A percentile compares a stretch with the other conserved stretches of the same genome.
These are phyloP conservation scores for Drosophila simulans DNA, from an alignment of 1,140 invertebrate species.

Conservation along the genomic window DNA sequence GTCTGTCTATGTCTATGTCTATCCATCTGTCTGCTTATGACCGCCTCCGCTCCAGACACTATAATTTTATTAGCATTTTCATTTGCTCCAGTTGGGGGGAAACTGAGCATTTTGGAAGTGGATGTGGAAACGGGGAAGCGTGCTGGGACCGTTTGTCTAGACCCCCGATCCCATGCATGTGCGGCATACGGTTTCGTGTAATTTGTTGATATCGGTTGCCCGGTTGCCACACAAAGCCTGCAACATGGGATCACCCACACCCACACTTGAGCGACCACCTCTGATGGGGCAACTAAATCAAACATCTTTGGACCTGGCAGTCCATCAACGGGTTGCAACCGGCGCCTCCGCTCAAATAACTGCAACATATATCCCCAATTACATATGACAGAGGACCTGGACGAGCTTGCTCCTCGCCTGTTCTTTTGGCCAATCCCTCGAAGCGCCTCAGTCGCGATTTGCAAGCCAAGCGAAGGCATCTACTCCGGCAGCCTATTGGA, in stretches of 20 bases:
- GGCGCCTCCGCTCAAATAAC: background rate
- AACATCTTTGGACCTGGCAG: constrained; percentile 40
- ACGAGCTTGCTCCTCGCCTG: constrained; percentile 8
- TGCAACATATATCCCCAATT: constrained; percentile 18
- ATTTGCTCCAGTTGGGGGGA: constrained; percentile 4
- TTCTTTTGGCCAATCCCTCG: constrained; percentile 12
- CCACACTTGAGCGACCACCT: constrained; percentile 11
- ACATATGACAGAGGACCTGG: constrained; percentile 16
- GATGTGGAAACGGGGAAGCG: background rate
- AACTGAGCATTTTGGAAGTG: background rate
- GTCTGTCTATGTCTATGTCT: background rate
- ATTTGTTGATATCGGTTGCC: constrained; percentile 64
- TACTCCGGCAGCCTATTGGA: background rate
- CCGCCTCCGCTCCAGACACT: constrained; percentile 30
- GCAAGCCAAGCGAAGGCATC: constrained; percentile 25
- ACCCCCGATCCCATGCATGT: constrained; percentile 15
- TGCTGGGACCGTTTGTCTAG: constrained; percentile 14
- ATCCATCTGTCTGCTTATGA: constrained; percentile 13
- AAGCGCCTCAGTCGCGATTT: constrained; percentile 28
- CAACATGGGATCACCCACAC: background rate
- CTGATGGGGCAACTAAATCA: constrained; percentile 18
- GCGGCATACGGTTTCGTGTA: constrained; percentile 35
- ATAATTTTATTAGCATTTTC: constrained; percentile 80
- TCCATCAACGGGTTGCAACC: constrained; percentile 25
- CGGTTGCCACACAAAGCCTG: constrained; percentile 13